Evolutionary conservation across 2,888 invertebrate species (phyloP).

Genomic region (Steinernema scapterisci): DNA sequence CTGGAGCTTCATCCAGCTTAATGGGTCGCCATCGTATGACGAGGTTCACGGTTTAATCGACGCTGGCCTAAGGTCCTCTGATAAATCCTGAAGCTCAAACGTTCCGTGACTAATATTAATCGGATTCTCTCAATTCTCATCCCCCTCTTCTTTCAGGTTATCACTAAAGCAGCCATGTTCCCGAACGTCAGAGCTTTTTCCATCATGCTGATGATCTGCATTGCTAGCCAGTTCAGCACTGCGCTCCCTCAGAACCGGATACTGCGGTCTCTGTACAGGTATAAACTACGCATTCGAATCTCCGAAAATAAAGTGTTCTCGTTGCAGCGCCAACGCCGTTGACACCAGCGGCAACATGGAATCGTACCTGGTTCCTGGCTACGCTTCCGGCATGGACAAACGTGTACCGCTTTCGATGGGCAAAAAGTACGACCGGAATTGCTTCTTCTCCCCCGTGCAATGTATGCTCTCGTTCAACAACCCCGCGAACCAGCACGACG

Average conservation of each 20-base stretch:
- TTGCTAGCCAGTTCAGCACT: background rate
- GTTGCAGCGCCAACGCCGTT: background rate
- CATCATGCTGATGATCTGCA: background rate
- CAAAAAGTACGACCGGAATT: conserved; percentile 60
- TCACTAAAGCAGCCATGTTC: too few species aligned
- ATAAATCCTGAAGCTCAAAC: too few species aligned
- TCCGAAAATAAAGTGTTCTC: background rate
- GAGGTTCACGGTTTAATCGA: too few species aligned
- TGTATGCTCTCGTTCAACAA: conserved; percentile 53
- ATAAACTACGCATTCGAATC: background rate
- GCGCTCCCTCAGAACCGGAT: conserved; percentile 7
- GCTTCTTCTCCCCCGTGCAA: conserved; percentile 56
- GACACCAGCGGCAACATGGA: background rate
- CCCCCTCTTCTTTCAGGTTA: too few species aligned
- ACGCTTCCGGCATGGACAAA: conserved; percentile 24
- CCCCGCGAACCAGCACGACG: conserved; percentile 31
- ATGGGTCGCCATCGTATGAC: too few species aligned
- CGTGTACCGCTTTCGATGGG: conserved; percentile 36
- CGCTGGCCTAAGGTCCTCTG: too few species aligned
- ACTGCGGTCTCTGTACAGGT: conserved; percentile 4
- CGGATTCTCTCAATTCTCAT: too few species aligned
- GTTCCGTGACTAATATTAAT: too few species aligned
- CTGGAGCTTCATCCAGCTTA: too few species aligned
- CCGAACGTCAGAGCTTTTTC: too few species aligned
- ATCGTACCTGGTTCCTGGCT: background rate